These are phyloP conservation scores for Drosophila sucinea DNA, from an alignment of 1,140 invertebrate species.

Conservation along the genomic window DNA sequence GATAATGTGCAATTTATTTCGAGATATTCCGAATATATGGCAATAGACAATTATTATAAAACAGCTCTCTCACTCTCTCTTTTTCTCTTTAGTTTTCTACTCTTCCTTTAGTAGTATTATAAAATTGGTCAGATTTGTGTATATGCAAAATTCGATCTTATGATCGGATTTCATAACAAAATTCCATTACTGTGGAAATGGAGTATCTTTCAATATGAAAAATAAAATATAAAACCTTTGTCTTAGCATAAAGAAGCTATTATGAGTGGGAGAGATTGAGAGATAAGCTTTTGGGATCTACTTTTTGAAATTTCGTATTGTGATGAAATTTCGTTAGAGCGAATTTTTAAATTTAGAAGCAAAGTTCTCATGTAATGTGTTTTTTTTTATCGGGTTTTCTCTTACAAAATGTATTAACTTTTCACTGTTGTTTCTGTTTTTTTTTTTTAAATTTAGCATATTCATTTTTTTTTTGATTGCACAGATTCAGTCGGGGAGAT, in stretches of 20 bases:
- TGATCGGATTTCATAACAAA: no score
- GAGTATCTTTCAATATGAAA: no score
- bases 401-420: slow-evolving; percentile 14
- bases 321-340: no score
- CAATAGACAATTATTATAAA: not conserved
- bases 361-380: not conserved
- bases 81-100: not conserved
- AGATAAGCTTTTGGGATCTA: no score
- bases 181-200: no score
- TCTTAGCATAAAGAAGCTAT: no score
- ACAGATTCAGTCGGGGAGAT: slow-evolving; percentile 16
- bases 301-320: no score
- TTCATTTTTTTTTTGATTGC: slow-evolving; percentile 7
- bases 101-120: not conserved
- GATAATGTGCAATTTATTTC: not conserved
- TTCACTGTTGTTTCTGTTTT: slow-evolving; percentile 9
- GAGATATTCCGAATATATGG: not conserved
- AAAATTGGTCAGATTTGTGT: not conserved
- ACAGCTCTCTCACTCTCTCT: not conserved
- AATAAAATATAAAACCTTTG: no score
- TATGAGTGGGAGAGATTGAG: no score
- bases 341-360: no score
- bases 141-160: not conserved
- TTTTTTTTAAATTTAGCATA: slow-evolving; percentile 8
- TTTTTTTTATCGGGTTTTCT: not conserved